Conservation (phyloP, 1,140 invertebrate genomes). For the Hesperophylax magnus region DNA sequence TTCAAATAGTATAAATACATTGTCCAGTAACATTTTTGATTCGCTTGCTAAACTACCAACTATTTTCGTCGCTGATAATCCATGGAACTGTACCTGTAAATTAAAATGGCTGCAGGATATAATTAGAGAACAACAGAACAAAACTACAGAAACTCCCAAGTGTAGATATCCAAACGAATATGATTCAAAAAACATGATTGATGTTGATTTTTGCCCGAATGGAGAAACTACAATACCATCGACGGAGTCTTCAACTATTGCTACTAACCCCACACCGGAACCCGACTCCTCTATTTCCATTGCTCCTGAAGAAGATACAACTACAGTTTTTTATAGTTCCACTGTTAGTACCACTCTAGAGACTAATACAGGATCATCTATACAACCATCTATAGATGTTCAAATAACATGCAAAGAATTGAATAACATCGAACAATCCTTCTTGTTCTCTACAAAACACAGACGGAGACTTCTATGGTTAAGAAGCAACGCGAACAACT, state of each 20-base stretch:
- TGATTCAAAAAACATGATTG: neutral
- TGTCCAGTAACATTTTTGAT: constrained; percentile 59
- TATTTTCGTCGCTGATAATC: constrained; percentile 52
- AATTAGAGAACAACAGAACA: neutral
- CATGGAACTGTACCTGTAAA: constrained; percentile 48
- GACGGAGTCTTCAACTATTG: neutral
- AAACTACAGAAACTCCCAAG: neutral
- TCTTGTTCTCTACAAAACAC: neutral
- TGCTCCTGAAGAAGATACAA: neutral
- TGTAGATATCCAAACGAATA: constrained; percentile 17
- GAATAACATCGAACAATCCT: too few relatives aligned
- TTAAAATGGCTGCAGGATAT: constrained; percentile 47
- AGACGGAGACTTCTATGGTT: constrained; percentile 12
- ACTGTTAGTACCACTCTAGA: too few relatives aligned
- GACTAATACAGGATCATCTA: too few relatives aligned
- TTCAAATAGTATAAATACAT: constrained; percentile 56
- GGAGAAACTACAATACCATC: neutral
- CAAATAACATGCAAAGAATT: constrained; percentile 10
- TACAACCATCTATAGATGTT: neutral
- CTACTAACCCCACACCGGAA: neutral
- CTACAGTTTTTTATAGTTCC: neutral
- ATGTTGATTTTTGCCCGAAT: constrained; percentile 32
- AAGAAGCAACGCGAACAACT: neutral
- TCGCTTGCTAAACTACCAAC: constrained; percentile 52
- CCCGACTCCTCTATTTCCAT: neutral